Evolutionary conservation across 2,888 invertebrate species (phyloP), one percentile per base, ranked within the genome.

Genomic region (Drosophila birchii): DNA sequence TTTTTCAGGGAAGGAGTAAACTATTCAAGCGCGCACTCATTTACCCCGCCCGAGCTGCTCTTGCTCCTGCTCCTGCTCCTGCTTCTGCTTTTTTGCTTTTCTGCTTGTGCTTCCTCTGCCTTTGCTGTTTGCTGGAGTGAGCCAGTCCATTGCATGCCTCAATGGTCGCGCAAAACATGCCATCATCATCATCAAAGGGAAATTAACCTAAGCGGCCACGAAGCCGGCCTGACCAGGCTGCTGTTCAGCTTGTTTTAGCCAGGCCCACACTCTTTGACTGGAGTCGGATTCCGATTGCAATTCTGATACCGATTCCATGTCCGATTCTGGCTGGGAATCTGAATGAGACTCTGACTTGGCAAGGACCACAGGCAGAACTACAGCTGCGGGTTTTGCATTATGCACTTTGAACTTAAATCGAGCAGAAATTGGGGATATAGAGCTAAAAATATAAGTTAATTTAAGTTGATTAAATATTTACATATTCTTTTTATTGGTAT

Each of bases 151-250:
- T 85, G 86, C 90, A 91, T 89, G 91, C 90, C 81, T 90, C 88
- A 89, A 84, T 90, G 88, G 89, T 67, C 82, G 80, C 88, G 80
- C 86, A 83, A 77, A 90, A 82, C 88, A 88, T 85, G 81, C 79
- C 81, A 88, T 84, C 88, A 87, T 86, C 82, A 86, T 81, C 64
- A 68, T 68, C 67, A 90, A 90, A 90, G 91, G 88, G 80, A 90
- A 90, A 90, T 89, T 90, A 89, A 91, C 90, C 90, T 88, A 89
- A 88, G 83, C 80, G 88, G 78, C 89, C 86, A 79, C 86, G 81
- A 85, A 87, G 83, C 83, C 72, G 72, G 7, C 20, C 34, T 20
- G 49, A 20, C 18, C 32, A 32, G 49, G 34, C 51, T 34, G 51
- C 41, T 68, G 72, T 66, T 51, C 43, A 32, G 64, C 58, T 66